phyloP scores from a whole-genome alignment of 2,888 invertebrate species.

The Caenorhabditis panamensis region DNA sequence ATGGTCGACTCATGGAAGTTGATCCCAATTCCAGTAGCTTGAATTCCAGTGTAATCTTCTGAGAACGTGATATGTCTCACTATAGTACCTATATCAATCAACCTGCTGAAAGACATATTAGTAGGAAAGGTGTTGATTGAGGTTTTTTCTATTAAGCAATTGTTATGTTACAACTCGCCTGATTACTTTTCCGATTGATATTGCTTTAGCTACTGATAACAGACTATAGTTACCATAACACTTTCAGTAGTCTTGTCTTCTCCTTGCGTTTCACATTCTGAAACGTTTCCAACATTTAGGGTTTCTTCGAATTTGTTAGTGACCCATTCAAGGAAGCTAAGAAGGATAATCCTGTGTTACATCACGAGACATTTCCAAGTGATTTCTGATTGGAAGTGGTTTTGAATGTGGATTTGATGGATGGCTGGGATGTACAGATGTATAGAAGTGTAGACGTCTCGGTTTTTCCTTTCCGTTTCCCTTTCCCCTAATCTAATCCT shows the following conservation, averaged over 20 bases:
- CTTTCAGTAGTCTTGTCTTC: too few species aligned
- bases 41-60: too few species aligned
- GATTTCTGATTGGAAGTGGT: slow-evolving; percentile 6
- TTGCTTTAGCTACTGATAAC: neutral
- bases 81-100: too few species aligned
- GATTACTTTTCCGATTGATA: neutral
- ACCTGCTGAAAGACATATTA: too few species aligned
- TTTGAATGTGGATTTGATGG: too few species aligned
- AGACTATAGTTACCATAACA: too few species aligned
- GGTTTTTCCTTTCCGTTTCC: slow-evolving; percentile 23
- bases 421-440: slow-evolving; percentile 10
- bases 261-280: neutral
- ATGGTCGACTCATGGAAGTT: too few species aligned
- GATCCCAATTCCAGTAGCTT: too few species aligned
- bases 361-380: neutral
- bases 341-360: neutral
- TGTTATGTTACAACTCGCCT: neutral
- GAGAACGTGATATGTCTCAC: too few species aligned
- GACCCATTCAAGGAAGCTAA: too few species aligned
- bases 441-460: slow-evolving; percentile 14
- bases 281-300: neutral
- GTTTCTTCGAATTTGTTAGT: too few species aligned
- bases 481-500: slow-evolving; percentile 35
- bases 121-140: too few species aligned
- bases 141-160: neutral